Conservation (phyloP, 2,113 vertebrate species). For the Callopanchax toddi region DNA sequence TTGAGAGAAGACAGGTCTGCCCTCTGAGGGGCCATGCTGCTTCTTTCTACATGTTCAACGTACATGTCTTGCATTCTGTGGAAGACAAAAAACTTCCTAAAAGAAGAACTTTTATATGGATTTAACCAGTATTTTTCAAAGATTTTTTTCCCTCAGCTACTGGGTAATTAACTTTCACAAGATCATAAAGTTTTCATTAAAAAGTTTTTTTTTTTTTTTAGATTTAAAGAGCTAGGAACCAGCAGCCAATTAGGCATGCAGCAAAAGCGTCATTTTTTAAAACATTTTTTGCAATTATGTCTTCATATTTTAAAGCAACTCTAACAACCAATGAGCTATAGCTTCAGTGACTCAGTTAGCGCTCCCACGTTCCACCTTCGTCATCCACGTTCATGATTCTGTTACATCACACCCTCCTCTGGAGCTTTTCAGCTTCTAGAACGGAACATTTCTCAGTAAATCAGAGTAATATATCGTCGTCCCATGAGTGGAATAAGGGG, state of each 20-base stretch:
- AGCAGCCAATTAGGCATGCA: not conserved
- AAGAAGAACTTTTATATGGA: not conserved
- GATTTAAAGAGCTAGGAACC: not conserved
- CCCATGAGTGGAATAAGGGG: conserved; percentile 41
- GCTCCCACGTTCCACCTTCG: conserved; percentile 2
- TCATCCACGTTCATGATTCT: conserved; percentile 22
- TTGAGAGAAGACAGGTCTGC: conserved; percentile 7
- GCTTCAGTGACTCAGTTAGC: conserved; percentile 20
- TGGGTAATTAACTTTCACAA: not conserved
- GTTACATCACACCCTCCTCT: conserved; percentile 17
- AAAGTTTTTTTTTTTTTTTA: not conserved
- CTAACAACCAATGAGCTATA: conserved; percentile 21
- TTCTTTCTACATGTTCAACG: not conserved
- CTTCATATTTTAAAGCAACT: conserved; percentile 8
- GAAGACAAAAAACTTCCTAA: conserved; percentile 3
- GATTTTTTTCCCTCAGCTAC: too few relatives aligned
- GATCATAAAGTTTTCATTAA: not conserved
- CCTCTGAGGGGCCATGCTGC: conserved; percentile 7
- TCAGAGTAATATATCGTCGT: conserved; percentile 14
- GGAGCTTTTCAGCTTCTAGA: conserved; percentile 4
- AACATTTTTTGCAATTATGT: conserved; percentile 10
- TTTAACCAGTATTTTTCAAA: not conserved
- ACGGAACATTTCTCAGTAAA: conserved; percentile 9
- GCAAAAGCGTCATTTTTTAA: not conserved
- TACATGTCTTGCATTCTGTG: not conserved